Percentiles rank a stretch among this genome's conserved stretches.
phyloP scores from a whole-genome alignment of 2,113 vertebrate genomes.

The Saguinus imperator region DNA sequence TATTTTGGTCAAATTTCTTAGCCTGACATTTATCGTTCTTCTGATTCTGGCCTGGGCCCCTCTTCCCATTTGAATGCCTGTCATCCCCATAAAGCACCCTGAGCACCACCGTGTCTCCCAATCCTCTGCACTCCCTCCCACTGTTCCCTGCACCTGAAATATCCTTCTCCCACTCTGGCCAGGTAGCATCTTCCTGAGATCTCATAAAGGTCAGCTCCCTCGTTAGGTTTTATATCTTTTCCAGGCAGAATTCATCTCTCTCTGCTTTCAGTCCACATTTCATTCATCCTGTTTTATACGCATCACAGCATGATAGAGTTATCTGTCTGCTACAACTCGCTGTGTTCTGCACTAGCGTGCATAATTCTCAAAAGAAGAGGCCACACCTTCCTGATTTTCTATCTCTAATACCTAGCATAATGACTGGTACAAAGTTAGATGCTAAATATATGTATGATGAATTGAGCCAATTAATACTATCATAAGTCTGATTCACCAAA shows the following conservation, averaged over 20 bases:
- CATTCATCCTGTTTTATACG: fast-evolving
- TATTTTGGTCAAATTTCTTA: not conserved
- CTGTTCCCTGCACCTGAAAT: fast-evolving
- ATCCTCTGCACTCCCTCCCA: fast-evolving
- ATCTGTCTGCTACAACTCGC: no score
- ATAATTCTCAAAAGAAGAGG: not conserved
- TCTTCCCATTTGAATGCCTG: not conserved
- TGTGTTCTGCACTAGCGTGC: no score
- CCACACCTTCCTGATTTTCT: not conserved
- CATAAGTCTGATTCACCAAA: not conserved
- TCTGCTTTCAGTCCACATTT: fast-evolving
- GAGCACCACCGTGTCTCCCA: fast-evolving
- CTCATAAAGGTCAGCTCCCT: not conserved
- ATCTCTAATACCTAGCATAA: not conserved
- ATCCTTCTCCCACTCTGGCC: not conserved
- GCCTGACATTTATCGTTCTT: not conserved
- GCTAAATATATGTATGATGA: not conserved
- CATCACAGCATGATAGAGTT: fast-evolving
- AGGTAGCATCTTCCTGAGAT: not conserved
- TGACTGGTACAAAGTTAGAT: no score
- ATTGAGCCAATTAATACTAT: not conserved
- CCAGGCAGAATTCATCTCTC: not conserved
- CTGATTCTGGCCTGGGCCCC: not conserved
- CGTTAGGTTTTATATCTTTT: no score
- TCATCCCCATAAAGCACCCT: fast-evolving